Conservation (phyloP, 2,888 invertebrate genomes). For the Conistra vaccinii region DNA sequence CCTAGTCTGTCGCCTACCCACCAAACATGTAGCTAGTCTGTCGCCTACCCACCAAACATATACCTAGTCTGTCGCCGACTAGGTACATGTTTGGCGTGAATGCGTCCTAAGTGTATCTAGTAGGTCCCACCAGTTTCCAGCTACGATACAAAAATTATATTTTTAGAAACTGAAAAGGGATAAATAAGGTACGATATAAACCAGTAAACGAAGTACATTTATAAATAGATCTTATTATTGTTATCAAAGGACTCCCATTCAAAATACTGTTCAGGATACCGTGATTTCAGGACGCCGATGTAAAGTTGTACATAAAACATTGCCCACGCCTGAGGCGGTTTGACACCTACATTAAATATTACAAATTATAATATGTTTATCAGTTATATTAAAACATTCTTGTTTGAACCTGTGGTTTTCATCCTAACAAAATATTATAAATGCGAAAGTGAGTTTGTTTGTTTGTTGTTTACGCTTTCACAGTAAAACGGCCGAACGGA, state of each 20-base stretch:
- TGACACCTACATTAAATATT: conserved; percentile 6
- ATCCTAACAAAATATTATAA: too few relatives aligned
- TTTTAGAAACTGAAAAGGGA: not conserved
- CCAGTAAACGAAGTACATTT: not conserved
- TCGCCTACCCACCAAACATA: too few relatives aligned
- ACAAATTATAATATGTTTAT: not conserved
- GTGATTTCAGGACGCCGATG: not conserved
- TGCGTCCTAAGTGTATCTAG: not conserved
- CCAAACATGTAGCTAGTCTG: too few relatives aligned
- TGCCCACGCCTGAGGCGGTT: not conserved
- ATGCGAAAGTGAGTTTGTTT: too few relatives aligned
- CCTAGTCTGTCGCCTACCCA: not conserved
- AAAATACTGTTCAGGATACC: not conserved
- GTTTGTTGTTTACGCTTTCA: too few relatives aligned
- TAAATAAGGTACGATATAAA: not conserved
- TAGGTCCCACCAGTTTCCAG: not conserved
- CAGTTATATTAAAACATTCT: not conserved
- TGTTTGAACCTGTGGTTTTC: not conserved
- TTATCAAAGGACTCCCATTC: not conserved
- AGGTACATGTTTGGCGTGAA: not conserved
- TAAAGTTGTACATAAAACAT: not conserved
- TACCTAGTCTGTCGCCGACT: not conserved
- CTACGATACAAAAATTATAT: not conserved
- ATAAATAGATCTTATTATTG: not conserved
- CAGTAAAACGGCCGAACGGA: too few relatives aligned